Percentiles rank a stretch among this genome's conserved stretches.
phyloP scores from a whole-genome alignment of 1,140 invertebrate genomes.

The Tribolium castaneum region DNA sequence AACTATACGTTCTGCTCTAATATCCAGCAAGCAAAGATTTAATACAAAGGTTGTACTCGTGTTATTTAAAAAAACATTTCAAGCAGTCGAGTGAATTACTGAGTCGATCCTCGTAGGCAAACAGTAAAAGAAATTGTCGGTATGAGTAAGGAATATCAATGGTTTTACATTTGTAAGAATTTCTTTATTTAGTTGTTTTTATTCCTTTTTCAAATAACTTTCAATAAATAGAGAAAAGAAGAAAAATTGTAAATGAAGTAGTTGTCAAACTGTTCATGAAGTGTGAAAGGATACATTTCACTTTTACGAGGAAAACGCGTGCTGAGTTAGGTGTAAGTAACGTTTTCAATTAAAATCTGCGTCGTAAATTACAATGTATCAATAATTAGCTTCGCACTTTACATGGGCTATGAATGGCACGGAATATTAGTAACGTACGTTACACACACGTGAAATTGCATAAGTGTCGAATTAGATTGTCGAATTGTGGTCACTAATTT shows the following conservation, averaged over 20 bases:
- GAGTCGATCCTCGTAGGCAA: not conserved
- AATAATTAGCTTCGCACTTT: not conserved
- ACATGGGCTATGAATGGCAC: too few relatives aligned
- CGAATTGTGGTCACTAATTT: constrained; percentile 8
- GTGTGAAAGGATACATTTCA: constrained; percentile 27
- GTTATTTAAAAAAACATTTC: not conserved
- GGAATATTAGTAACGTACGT: not conserved
- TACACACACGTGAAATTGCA: not conserved
- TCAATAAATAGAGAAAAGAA: not conserved
- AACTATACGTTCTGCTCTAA: constrained; percentile 2
- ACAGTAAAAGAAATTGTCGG: constrained; percentile 7
- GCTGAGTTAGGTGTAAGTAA: constrained; percentile 1
- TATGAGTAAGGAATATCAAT: not conserved
- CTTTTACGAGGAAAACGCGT: constrained; percentile 33
- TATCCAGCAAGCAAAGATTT: not conserved
- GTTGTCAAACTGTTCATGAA: not conserved
- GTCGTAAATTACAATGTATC: not conserved
- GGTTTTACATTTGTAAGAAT: not conserved
- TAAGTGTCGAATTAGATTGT: constrained; percentile 15
- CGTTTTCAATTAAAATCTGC: constrained; percentile 4
- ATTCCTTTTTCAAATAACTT: not conserved
- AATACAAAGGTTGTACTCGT: not conserved
- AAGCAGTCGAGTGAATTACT: not conserved
- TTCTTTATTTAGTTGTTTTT: not conserved
- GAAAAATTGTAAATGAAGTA: not conserved